Evolutionary conservation across 2,797 vertebrate species (phyloP).

Genomic region (Acropternis orthonyx): DNA sequence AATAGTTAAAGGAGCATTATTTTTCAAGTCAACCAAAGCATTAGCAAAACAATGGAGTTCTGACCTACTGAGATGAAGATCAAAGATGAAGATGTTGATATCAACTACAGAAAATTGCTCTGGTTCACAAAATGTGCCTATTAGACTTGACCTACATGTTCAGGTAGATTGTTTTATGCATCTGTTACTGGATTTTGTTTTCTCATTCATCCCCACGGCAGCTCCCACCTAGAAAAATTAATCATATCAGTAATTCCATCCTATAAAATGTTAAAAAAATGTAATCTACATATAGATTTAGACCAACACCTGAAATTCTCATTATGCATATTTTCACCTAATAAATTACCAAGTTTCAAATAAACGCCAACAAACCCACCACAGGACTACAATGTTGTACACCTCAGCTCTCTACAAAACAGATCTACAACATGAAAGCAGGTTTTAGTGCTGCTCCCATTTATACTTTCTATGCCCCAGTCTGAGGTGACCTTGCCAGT

Average conservation of each 20-base stretch:
- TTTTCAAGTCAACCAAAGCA: conserved; percentile 5
- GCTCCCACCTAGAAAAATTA: background rate
- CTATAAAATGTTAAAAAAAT: background rate
- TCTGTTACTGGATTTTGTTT: background rate
- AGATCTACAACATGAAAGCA: background rate
- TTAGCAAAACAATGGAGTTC: conserved; percentile 12
- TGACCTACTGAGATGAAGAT: background rate
- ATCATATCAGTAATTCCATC: background rate
- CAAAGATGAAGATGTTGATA: background rate
- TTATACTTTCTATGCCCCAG: background rate
- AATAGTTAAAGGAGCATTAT: background rate
- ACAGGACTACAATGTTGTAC: background rate
- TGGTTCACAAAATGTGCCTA: background rate
- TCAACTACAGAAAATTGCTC: background rate
- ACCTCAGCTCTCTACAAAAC: background rate
- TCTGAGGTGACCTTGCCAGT: background rate
- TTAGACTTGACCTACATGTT: background rate
- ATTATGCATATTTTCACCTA: background rate
- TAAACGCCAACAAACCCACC: background rate
- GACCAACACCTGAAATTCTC: background rate
- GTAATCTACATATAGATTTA: background rate
- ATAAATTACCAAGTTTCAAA: background rate
- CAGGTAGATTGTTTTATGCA: background rate
- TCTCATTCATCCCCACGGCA: background rate
- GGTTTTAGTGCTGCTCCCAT: background rate